phyloP scores from a whole-genome alignment of 92 coral and sea anemone genomes.

The Phenganax marumi region DNA sequence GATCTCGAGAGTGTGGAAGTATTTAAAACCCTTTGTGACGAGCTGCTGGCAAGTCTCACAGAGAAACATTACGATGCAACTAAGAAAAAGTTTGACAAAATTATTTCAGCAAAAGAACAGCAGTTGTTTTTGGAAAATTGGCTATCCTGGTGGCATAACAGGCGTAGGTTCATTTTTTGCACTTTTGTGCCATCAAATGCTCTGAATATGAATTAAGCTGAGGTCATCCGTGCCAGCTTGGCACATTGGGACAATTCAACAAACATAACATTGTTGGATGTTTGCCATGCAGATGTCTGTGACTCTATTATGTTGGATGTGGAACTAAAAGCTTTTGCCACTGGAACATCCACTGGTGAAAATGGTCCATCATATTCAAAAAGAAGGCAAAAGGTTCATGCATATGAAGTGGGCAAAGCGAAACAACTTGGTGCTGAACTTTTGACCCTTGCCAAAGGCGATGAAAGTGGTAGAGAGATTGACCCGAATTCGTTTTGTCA shows the following conservation, averaged over 20 bases:
- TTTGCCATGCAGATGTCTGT: too few species aligned
- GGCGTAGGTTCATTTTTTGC: slow-evolving; percentile 61
- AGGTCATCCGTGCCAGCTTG: slow-evolving; percentile 67
- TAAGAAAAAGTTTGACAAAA: slow-evolving; percentile 21
- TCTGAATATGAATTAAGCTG: slow-evolving; percentile 60
- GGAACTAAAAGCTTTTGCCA: slow-evolving; percentile 31
- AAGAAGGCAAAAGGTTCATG: neutral
- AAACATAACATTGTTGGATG: slow-evolving; percentile 32
- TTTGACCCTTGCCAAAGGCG: slow-evolving; percentile 5
- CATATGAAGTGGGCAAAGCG: slow-evolving; percentile 25
- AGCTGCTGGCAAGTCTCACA: slow-evolving; percentile 11
- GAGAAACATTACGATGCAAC: slow-evolving; percentile 33
- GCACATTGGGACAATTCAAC: slow-evolving; percentile 42
- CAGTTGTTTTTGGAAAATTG: slow-evolving; percentile 45
- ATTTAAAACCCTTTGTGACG: slow-evolving; percentile 38
- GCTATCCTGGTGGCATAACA: slow-evolving; percentile 64
- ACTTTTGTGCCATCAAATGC: slow-evolving; percentile 52
- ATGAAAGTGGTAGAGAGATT: slow-evolving; percentile 2
- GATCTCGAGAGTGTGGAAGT: slow-evolving; percentile 6
- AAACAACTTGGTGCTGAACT: slow-evolving; percentile 48
- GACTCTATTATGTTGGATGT: too few species aligned
- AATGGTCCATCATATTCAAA: slow-evolving; percentile 32
- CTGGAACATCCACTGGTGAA: slow-evolving; percentile 37
- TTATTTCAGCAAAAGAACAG: slow-evolving; percentile 7
- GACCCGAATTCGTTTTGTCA: slow-evolving; percentile 51